These are phyloP conservation scores for Andrena camellia DNA, from an alignment of 2,888 invertebrate species.

Conservation along the genomic window DNA sequence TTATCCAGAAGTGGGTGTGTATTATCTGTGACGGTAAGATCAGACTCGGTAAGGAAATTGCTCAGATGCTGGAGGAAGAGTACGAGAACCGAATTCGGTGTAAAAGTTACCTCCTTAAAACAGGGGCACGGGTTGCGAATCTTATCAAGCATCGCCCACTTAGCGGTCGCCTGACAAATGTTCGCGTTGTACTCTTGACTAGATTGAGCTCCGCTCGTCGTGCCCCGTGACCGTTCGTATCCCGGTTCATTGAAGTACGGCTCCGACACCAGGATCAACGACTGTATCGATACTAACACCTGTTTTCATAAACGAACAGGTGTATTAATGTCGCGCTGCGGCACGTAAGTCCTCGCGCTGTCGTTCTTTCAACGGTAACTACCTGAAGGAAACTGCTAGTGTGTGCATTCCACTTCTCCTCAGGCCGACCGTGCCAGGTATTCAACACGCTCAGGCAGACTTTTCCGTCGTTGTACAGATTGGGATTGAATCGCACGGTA, in stretches of 20 bases:
- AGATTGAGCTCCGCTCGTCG: slow-evolving; percentile 94
- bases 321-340: background rate
- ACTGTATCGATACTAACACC: slow-evolving; percentile 97
- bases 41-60: background rate
- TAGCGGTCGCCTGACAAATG: slow-evolving; percentile 96
- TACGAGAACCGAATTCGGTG: slow-evolving; percentile 1
- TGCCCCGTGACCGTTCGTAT: slow-evolving; percentile 95
- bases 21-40: slow-evolving; percentile 89
- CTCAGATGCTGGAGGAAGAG: background rate
- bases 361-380: background rate
- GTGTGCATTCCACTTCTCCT: slow-evolving; percentile 98
- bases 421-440: slow-evolving; percentile 98
- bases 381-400: slow-evolving; percentile 96
- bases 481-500: slow-evolving; percentile 96
- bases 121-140: slow-evolving; percentile 95
- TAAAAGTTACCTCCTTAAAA: slow-evolving; percentile 91
- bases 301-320: slow-evolving; percentile 75
- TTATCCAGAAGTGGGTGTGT: slow-evolving; percentile 97
- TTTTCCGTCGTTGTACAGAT: slow-evolving; percentile 97
- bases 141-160: slow-evolving; percentile 98
- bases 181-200: slow-evolving; percentile 98
- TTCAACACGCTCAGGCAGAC: slow-evolving; percentile 97
- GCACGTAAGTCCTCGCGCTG: background rate
- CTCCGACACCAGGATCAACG: slow-evolving; percentile 95
- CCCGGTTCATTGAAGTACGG: slow-evolving; percentile 98